Percentiles rank a stretch among this genome's conserved stretches.
Evolutionary conservation across 2,888 invertebrate genomes (phyloP).

Genomic region (Lithophane semibrunnea): DNA sequence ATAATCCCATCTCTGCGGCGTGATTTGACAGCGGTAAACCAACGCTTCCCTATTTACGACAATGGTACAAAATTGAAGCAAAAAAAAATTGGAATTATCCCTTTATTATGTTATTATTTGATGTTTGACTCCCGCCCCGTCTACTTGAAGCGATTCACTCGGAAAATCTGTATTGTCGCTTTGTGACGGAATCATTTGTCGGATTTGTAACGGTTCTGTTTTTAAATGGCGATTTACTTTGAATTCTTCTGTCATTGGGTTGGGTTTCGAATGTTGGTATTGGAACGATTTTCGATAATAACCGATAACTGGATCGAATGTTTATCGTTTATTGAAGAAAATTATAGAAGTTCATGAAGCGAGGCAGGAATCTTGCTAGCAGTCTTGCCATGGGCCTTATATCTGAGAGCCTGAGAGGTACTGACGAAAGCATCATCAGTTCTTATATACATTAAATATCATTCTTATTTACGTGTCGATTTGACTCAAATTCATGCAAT

Average conservation of each 20-base stretch:
- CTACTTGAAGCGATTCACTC: slow-evolving; percentile 65
- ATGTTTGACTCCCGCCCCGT: slow-evolving; percentile 67
- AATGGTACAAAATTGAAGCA: slow-evolving; percentile 71
- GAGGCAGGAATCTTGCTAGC: neutral
- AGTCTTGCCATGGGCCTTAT: neutral
- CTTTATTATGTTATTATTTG: slow-evolving; percentile 72
- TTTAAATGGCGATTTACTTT: slow-evolving; percentile 55
- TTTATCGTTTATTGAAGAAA: neutral
- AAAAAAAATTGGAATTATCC: slow-evolving; percentile 72
- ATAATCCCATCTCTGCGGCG: slow-evolving; percentile 60
- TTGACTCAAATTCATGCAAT: neutral
- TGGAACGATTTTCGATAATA: neutral
- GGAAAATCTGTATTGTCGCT: slow-evolving; percentile 70
- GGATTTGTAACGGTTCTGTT: slow-evolving; percentile 64
- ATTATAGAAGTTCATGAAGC: neutral
- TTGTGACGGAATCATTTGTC: slow-evolving; percentile 56
- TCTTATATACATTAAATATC: neutral
- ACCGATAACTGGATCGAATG: neutral
- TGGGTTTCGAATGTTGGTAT: slow-evolving; percentile 27
- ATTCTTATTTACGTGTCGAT: neutral
- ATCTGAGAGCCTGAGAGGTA: neutral
- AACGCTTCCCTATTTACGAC: slow-evolving; percentile 72
- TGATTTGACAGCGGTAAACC: slow-evolving; percentile 66
- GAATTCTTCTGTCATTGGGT: slow-evolving; percentile 34
- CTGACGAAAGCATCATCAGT: neutral